These are phyloP conservation scores for Halcyon chelicuti DNA, from an alignment of 2,797 vertebrate species.

Conservation along the genomic window DNA sequence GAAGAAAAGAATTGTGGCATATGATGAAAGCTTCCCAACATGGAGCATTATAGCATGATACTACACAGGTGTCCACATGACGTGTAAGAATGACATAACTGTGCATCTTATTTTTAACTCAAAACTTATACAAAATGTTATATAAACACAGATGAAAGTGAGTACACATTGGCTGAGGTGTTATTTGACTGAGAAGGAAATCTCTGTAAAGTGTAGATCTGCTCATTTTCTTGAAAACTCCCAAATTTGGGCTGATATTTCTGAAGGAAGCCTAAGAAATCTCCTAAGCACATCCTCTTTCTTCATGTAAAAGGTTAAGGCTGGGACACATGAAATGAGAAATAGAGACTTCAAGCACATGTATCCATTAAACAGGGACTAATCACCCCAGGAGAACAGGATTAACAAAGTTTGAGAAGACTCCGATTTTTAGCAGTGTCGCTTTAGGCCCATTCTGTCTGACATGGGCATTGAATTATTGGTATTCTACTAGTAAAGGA, in stretches of 20 bases:
- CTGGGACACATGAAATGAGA: not conserved
- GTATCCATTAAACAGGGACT: not conserved
- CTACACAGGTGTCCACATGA: not conserved
- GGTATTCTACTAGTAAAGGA: not conserved
- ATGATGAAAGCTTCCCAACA: not conserved
- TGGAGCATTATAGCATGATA: not conserved
- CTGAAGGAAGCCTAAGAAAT: not conserved
- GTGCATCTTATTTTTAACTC: not conserved
- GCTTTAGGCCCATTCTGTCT: not conserved
- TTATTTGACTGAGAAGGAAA: not conserved
- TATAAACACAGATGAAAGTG: not conserved
- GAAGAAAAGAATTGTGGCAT: not conserved
- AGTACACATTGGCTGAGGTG: not conserved
- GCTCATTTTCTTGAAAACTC: not conserved
- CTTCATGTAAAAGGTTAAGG: not conserved
- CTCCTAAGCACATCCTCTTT: not conserved
- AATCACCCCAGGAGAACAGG: not conserved
- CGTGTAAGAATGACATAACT: not conserved
- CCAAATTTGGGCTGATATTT: not conserved
- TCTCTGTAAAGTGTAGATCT: not conserved
- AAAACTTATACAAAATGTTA: not conserved
- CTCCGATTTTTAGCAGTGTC: not conserved
- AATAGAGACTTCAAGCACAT: not conserved
- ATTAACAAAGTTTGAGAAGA: conserved; percentile 18
- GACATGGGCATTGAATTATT: not conserved